phyloP scores from a whole-genome alignment of 2,797 vertebrate genomes.

The Pyrocephalus nanus region DNA sequence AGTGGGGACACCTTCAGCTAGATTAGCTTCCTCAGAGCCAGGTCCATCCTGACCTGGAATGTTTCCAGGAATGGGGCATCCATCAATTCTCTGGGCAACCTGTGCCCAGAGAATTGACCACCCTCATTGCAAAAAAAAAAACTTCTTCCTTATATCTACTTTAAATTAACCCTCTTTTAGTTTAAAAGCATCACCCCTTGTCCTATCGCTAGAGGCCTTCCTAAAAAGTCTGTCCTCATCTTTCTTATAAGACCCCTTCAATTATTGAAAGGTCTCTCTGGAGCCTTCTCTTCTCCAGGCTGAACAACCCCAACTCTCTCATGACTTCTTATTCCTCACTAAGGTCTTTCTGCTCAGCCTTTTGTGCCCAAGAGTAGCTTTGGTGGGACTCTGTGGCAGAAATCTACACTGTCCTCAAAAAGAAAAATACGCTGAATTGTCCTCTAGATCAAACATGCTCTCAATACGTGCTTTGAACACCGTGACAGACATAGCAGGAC shows the following conservation, averaged over 20 bases:
- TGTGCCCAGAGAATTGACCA: not conserved
- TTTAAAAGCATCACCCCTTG: not conserved
- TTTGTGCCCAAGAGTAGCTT: not conserved
- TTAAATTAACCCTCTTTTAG: not conserved
- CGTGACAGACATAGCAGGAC: not conserved
- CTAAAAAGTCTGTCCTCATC: not conserved
- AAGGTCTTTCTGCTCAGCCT: not conserved
- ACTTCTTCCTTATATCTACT: not conserved
- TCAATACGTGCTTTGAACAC: not conserved
- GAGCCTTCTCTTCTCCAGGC: not conserved
- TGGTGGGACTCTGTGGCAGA: not conserved
- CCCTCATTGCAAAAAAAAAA: not conserved
- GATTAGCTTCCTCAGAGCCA: not conserved
- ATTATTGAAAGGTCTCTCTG: not conserved
- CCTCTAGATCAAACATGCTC: not conserved
- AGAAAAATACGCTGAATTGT: not conserved
- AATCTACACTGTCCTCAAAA: not conserved
- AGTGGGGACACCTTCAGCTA: not conserved
- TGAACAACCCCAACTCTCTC: fast-evolving
- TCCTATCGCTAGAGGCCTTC: no score
- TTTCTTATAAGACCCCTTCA: not conserved
- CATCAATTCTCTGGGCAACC: not conserved
- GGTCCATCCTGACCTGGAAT: not conserved
- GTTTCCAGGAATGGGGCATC: not conserved
- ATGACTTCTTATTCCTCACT: not conserved